A percentile compares a stretch with the other conserved stretches of the same genome.
Conservation (phyloP, 2,888 invertebrate genomes). For the Melieria omissa region DNA sequence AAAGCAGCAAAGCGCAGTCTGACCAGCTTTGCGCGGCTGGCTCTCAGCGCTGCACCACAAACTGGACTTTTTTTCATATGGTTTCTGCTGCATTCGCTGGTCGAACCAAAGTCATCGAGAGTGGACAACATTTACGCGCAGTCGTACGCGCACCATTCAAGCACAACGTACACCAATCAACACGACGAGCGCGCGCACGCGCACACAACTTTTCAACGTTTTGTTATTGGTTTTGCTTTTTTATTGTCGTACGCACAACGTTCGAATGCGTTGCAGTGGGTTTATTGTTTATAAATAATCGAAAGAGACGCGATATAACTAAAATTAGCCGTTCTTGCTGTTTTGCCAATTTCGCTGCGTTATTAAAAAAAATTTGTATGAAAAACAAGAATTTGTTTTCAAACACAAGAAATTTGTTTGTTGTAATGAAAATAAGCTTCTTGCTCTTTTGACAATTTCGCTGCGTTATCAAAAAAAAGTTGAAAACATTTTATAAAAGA, state of each 20-base stretch:
- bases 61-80: background rate
- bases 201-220: conserved; percentile 15
- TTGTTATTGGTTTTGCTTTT: background rate
- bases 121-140: conserved; percentile 30
- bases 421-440: no score
- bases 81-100: conserved; percentile 3
- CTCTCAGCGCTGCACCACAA: background rate
- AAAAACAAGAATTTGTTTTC: no score
- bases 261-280: no score
- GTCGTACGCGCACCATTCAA: conserved; percentile 32
- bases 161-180: conserved; percentile 21
- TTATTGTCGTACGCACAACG: background rate
- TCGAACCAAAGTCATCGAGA: conserved; percentile 10
- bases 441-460: no score
- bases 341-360: no score
- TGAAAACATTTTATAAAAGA: no score
- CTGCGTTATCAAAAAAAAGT: no score
- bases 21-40: no score
- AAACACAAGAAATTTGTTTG: no score
- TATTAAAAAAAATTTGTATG: no score
- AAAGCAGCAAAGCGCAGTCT: no score
- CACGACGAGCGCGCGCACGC: conserved; percentile 25
- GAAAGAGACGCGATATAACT: background rate
- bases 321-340: background rate
- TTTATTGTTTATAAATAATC: background rate